Conservation (phyloP, 2,113 vertebrate species). For the Marcusenius ussheri region DNA sequence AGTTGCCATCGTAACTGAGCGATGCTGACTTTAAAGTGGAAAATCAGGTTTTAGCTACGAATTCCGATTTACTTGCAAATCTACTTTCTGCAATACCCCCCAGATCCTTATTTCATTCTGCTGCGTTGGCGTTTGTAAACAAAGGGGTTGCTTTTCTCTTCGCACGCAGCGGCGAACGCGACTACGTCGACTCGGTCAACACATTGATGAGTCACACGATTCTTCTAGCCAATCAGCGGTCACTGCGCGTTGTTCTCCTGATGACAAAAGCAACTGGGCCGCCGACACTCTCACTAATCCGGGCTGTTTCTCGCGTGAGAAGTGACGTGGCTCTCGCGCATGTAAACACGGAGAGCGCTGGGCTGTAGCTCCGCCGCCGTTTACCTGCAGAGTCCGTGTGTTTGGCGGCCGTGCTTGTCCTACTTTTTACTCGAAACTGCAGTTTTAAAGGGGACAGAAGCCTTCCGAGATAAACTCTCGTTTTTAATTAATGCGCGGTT, state of each 20-base stretch:
- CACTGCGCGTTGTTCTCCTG: not conserved
- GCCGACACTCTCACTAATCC: not conserved
- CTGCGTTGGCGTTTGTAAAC: not conserved
- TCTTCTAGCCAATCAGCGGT: not conserved
- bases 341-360: slow-evolving; percentile 35
- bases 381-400: not conserved
- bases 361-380: slow-evolving; percentile 20
- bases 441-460: not conserved
- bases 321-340: slow-evolving; percentile 27
- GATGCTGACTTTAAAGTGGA: not conserved
- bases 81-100: not conserved
- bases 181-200: not conserved
- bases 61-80: not conserved
- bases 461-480: too few relatives aligned
- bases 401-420: not conserved
- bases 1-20: not conserved
- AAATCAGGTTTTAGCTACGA: not conserved
- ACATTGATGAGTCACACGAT: not conserved
- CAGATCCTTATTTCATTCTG: not conserved
- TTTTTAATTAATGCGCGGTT: not conserved
- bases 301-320: slow-evolving; percentile 18
- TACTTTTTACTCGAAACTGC: not conserved
- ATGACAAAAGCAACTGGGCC: slow-evolving; percentile 4
- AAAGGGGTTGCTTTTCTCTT: not conserved
- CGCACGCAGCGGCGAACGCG: not conserved